These are phyloP conservation scores for Cancer borealis DNA, from an alignment of 2,888 invertebrate genomes.

Conservation along the genomic window DNA sequence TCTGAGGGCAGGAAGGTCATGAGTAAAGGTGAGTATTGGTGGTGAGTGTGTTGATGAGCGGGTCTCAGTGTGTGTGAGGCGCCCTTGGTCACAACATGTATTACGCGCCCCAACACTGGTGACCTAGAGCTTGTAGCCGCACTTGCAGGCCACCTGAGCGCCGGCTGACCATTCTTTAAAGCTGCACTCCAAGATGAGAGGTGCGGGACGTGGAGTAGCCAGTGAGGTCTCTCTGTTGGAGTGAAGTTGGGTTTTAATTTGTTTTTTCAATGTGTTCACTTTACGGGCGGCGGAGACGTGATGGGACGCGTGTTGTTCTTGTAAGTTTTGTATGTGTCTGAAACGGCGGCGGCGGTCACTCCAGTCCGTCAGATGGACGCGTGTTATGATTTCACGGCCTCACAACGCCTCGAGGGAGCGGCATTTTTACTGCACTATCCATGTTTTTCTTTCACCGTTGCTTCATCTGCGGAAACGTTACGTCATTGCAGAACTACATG, in stretches of 20 bases:
- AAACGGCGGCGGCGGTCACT: not conserved
- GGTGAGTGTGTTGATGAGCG: not conserved
- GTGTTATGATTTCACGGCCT: not conserved
- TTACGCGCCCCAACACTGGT: not conserved
- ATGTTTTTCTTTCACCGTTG: not conserved
- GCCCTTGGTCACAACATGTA: not conserved
- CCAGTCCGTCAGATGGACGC: not conserved
- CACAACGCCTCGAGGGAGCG: not conserved
- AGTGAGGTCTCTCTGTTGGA: not conserved
- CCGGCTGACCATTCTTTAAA: not conserved
- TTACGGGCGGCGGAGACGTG: conserved; percentile 11
- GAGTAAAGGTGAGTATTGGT: not conserved
- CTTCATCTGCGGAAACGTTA: not conserved
- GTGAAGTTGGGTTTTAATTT: not conserved
- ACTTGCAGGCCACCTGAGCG: not conserved
- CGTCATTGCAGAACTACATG: not conserved
- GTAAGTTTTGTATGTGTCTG: not conserved
- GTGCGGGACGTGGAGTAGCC: not conserved
- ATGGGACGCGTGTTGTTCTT: conserved; percentile 3
- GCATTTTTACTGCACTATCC: not conserved
- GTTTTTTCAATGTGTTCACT: conserved; percentile 20
- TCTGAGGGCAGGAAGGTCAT: not conserved
- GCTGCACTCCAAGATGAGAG: not conserved
- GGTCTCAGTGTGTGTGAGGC: not conserved
- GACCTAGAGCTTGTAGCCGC: not conserved